A percentile compares a stretch with the other conserved stretches of the same genome.
Evolutionary conservation across 2,888 invertebrate genomes (phyloP).

Genomic region (Stenolophus ochropezus): DNA sequence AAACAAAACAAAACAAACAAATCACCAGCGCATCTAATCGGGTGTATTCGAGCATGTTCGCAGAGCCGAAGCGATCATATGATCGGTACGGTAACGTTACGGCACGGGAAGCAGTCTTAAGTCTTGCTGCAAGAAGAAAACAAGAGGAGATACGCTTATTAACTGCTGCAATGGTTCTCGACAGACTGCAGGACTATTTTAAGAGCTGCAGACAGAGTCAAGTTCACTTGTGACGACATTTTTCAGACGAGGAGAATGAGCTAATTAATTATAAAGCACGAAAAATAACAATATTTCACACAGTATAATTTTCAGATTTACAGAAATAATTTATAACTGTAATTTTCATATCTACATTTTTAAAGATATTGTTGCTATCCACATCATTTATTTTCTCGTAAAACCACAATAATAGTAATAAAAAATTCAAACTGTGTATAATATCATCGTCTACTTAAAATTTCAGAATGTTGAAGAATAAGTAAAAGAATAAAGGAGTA

Average conservation of each 20-base stretch:
- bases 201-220: not conserved
- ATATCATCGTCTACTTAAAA: no score
- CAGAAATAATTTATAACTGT: no score
- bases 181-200: constrained; percentile 11
- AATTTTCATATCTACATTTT: no score
- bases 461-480: no score
- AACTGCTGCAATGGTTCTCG: constrained; percentile 50
- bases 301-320: not conserved
- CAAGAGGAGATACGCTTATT: constrained; percentile 56
- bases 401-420: no score
- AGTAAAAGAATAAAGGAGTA: no score
- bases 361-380: no score
- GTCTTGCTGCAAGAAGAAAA: constrained; percentile 9
- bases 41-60: constrained; percentile 27
- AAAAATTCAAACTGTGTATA: no score
- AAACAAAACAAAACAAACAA: constrained; percentile 18
- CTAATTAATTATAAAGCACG: not conserved
- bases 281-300: not conserved
- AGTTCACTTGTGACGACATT: constrained; percentile 2
- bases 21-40: constrained; percentile 36
- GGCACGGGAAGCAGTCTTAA: not conserved
- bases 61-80: constrained; percentile 30
- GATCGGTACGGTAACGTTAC: constrained; percentile 6
- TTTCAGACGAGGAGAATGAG: not conserved
- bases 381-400: no score